These are phyloP conservation scores for Astreopora myriophthalma DNA, from an alignment of 64 coral and sea anemone genomes.

Conservation along the genomic window DNA sequence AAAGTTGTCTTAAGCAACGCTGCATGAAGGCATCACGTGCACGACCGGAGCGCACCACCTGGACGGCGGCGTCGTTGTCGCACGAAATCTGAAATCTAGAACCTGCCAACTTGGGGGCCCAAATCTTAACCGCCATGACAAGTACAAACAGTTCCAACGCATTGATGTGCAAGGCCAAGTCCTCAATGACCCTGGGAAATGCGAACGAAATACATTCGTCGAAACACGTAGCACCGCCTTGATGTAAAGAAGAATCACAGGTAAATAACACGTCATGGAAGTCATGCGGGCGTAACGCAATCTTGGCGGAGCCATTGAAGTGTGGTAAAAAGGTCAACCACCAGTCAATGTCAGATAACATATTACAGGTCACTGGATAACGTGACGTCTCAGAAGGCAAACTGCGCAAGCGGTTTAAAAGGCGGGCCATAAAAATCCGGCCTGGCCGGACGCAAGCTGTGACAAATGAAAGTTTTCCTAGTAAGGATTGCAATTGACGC, in stretches of 20 bases:
- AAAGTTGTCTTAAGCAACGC: constrained; percentile 22
- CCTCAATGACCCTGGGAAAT: neutral
- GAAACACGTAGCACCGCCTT: constrained; percentile 6
- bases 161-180: neutral
- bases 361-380: too few species aligned
- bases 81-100: constrained; percentile 4
- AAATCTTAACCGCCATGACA: neutral
- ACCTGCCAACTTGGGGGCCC: neutral
- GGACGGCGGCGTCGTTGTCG: constrained; percentile 24
- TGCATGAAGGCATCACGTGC: constrained; percentile 25
- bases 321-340: neutral
- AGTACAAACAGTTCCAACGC: constrained; percentile 8
- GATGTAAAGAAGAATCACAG: neutral
- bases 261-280: constrained; percentile 8
- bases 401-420: too few species aligned
- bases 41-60: neutral
- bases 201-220: too few species aligned
- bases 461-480: constrained; percentile 22
- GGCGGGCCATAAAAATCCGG: too few species aligned
- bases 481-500: neutral
- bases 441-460: neutral
- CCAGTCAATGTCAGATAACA: neutral
- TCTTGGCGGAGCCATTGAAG: neutral
- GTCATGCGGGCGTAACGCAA: neutral
- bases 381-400: too few species aligned